Base-by-base conservation (phyloP, 2,797 vertebrate genomes). In the Podarcis lilfordi region DNA sequence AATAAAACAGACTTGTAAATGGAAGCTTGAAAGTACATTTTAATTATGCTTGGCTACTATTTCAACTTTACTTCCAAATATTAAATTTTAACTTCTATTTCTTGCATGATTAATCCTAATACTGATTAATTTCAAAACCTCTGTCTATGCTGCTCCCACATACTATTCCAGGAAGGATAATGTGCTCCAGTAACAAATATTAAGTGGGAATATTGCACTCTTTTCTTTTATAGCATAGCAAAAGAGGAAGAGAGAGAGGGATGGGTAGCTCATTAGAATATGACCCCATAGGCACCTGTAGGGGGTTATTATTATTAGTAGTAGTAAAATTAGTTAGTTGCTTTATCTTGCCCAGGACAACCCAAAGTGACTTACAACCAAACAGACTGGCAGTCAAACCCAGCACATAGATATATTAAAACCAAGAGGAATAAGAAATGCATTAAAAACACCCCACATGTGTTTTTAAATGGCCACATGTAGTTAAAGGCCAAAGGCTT, bases 41-140 rank as follows among this genome's bases (percentile, higher is more conserved):
- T 93, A 95, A 95, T 95, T 94, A 93, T 92, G 87, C 45, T 88
- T 93, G 90, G 86, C 78, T 89, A 89, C 72, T 69, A 35, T 86
- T 93, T 90, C 91, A 93, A 84, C 86, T 94, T 87, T 55, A 80
- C 93, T 93, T 94, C 93, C 87, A 94, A 96, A 92, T 94, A 95
- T 92, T 95, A 89, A 89, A 86, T 91, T 95, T 95, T 90, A 92
- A 81, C 87, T 95, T 95, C 91, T 89, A 84, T 96, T 96, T 95
- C 91, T 94, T 96, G 93, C 84, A 81, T 94, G 95, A 94, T 94
- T 96, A 96, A 95, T 95, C 87, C 84, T 32, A 19, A 91, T 86
- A 82, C 87, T 96, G 95, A 96, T 96, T 95, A 95, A 95, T 95
- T 94, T 91, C 92, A 94, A 94, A 86, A 82, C 84, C 79, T 68